These are phyloP conservation scores for Caranx ignobilis DNA, from an alignment of 2,113 vertebrate genomes.

Conservation along the genomic window DNA sequence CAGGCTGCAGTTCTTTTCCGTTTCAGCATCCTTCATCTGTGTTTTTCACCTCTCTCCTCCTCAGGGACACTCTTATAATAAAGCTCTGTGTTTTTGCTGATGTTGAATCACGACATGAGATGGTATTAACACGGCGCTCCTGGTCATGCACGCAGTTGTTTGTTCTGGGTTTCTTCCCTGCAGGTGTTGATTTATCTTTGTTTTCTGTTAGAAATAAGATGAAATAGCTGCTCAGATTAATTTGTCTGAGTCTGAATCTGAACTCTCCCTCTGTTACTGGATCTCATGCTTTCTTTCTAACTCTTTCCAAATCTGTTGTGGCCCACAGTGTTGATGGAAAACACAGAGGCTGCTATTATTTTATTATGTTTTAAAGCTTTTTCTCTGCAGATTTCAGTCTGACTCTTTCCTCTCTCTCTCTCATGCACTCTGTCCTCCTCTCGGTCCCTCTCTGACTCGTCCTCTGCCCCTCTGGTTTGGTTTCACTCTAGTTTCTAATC, in stretches of 20 bases:
- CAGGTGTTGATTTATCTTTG: background rate
- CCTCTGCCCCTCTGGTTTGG: background rate
- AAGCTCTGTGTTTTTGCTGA: background rate
- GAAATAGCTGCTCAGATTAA: background rate
- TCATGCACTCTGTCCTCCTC: background rate
- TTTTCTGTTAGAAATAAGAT: background rate
- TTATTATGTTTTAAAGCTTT: background rate
- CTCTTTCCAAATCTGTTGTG: background rate
- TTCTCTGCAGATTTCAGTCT: background rate
- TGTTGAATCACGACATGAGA: background rate
- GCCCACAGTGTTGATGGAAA: background rate
- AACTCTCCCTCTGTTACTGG: background rate
- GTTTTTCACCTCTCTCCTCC: background rate
- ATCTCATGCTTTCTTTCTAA: background rate
- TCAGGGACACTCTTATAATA: background rate
- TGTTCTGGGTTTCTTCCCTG: background rate
- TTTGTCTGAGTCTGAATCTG: background rate
- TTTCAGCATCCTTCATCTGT: background rate
- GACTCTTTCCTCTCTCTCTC: background rate
- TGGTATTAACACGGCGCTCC: background rate
- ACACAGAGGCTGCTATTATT: background rate
- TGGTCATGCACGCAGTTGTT: background rate
- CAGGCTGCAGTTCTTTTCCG: background rate
- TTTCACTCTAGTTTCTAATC: slow-evolving; percentile 13
- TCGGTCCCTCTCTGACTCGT: background rate